A percentile compares a stretch with the other conserved stretches of the same genome.
Evolutionary conservation across 1,140 invertebrate genomes (phyloP).

Genomic region (Pseudomyrmex concolor): DNA sequence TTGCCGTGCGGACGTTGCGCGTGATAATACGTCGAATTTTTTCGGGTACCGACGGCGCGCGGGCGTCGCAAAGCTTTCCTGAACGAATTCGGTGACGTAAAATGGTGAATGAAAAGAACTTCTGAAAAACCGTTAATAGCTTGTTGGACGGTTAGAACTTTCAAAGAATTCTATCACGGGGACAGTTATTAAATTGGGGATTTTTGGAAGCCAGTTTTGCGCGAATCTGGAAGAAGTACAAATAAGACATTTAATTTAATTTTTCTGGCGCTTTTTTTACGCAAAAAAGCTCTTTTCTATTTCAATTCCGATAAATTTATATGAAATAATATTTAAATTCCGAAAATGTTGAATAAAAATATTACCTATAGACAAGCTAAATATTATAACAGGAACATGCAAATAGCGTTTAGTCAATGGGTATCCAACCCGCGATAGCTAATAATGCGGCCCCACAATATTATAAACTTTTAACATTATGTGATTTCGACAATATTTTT

Average conservation of each 20-base stretch:
- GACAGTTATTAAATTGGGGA: constrained; percentile 39
- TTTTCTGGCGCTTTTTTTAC: neutral
- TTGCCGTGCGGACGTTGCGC: constrained; percentile 45
- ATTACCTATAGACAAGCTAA: neutral
- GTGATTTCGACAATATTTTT: too few species aligned
- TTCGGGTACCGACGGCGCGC: constrained; percentile 38
- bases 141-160: constrained; percentile 50
- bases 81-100: constrained; percentile 51
- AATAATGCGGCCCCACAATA: too few species aligned
- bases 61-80: constrained; percentile 52
- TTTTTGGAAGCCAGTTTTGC: constrained; percentile 26
- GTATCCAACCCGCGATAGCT: too few species aligned
- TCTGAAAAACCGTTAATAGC: constrained; percentile 54
- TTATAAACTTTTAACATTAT: too few species aligned
- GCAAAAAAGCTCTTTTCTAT: neutral
- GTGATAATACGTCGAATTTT: constrained; percentile 59
- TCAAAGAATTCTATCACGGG: constrained; percentile 45
- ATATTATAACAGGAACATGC: neutral
- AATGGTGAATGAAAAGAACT: constrained; percentile 60
- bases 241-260: constrained; percentile 48
- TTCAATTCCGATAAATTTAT: neutral
- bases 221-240: constrained; percentile 31
- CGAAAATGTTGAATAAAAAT: neutral
- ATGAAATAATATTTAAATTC: constrained; percentile 14
- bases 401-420: too few species aligned